Evolutionary conservation across 2,888 invertebrate genomes (phyloP), one percentile per base, ranked within the genome.

Genomic region (Boloria euphrosyne): DNA sequence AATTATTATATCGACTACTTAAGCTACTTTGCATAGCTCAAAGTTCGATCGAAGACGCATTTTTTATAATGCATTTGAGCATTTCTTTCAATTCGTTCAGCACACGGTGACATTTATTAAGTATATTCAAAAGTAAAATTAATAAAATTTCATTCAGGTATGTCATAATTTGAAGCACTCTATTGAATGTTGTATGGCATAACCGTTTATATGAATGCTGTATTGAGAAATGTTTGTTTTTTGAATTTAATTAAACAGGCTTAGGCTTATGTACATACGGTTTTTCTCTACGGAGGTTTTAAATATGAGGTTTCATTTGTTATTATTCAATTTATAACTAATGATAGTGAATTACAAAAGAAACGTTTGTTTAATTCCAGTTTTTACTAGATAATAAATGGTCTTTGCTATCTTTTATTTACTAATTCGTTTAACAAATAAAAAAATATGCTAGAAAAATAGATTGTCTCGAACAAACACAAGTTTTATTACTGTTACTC

Each of bases 1-100:
- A 59, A 58, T 65, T 69, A 64, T 61, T 67, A 31, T 54, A 63
- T 67, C 61, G 62, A 68, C 63, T 65, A 62, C 67, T 65, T 69
- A 52, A 59, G 46, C 47, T 47, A 17, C 22, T 63, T 63, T 55
- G 43, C 55, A 63, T 63, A 63, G 63, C 44, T 57, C 22, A 55
- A 57, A 55, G 49, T 57, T 50, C 46, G 58, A 43, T 62, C 65
- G 46, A 38, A 49, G 16, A n/a, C 16, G n/a, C 17, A 58, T 52
- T 50, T 62, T 62, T 62, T 50, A 59, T 59, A 59, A 38, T 46
- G 27, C 52, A 53, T 62, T 31, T 62, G 13, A 47, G 31, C 46
- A 46, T 22, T 57, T 57, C 57, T 46, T 57, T 57, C 46, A 46
- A 46, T 57, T 13, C 13, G n/a, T 50, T 49, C 49, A 38, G 7